A percentile compares a stretch with the other conserved stretches of the same genome.
Conservation (phyloP, 2,797 vertebrate species). For the Bradypus variegatus region DNA sequence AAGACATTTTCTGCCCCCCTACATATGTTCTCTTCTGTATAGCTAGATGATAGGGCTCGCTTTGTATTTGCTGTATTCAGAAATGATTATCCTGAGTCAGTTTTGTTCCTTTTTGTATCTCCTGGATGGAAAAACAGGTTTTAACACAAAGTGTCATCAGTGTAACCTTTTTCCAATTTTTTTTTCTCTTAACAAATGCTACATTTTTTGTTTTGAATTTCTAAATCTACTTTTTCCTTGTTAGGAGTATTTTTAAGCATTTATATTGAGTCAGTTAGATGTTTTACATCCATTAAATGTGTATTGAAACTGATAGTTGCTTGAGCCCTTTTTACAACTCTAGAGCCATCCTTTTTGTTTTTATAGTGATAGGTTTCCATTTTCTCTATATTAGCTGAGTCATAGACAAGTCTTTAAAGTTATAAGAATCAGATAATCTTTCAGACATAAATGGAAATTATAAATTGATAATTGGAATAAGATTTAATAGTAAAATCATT, state of each 20-base stretch:
- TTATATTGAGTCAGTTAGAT: neutral
- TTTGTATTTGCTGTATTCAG: neutral
- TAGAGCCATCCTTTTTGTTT: neutral
- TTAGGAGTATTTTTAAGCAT: neutral
- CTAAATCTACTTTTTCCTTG: neutral
- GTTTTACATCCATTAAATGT: constrained; percentile 29
- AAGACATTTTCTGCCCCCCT: neutral
- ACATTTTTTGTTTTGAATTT: neutral
- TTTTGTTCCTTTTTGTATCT: neutral
- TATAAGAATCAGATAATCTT: neutral
- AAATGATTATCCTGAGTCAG: neutral
- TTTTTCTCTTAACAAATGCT: neutral
- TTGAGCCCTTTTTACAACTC: neutral
- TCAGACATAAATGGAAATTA: constrained; percentile 3
- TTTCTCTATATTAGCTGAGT: neutral
- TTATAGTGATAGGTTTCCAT: neutral
- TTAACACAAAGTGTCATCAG: neutral
- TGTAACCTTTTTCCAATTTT: neutral
- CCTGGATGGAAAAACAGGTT: neutral
- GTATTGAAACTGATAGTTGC: neutral
- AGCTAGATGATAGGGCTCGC: neutral
- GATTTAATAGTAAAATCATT: constrained; percentile 19
- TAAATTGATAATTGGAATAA: neutral
- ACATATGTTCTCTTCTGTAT: neutral
- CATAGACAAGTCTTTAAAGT: constrained; percentile 6